Evolutionary conservation across 2,888 invertebrate species (phyloP).

Genomic region (Apomyelois bistriatella): DNA sequence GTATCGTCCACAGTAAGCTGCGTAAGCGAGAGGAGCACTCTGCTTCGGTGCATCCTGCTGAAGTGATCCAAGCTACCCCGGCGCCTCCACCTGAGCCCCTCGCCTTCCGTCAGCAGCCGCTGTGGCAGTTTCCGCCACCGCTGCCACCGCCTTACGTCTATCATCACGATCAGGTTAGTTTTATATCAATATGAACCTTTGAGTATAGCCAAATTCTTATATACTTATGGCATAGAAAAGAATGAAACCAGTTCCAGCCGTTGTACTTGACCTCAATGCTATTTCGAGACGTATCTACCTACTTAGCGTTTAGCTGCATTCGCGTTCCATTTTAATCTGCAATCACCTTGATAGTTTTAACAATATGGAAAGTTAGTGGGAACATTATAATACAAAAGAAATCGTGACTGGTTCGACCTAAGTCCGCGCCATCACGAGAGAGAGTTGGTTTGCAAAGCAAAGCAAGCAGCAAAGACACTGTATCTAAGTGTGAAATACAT

Average conservation of each 20-base stretch:
- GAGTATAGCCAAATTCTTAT: conserved; percentile 24
- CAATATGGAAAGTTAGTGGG: conserved; percentile 57
- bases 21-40: conserved; percentile 91
- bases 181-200: conserved; percentile 17
- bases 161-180: conserved; percentile 88
- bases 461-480: conserved; percentile 50
- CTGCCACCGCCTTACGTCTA: conserved; percentile 88
- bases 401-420: conserved; percentile 66
- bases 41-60: conserved; percentile 84
- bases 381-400: conserved; percentile 57
- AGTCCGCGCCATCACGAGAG: conserved; percentile 66
- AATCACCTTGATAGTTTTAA: conserved; percentile 33
- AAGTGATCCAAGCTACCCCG: conserved; percentile 81
- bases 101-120: conserved; percentile 84
- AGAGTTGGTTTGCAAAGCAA: conserved; percentile 56
- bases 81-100: conserved; percentile 76
- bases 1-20: conserved; percentile 94
- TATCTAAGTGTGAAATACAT: conserved; percentile 74
- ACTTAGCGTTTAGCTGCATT: conserved; percentile 35
- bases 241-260: conserved; percentile 49
- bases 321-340: conserved; percentile 39
- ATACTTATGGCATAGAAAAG: conserved; percentile 38
- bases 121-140: conserved; percentile 92
- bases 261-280: conserved; percentile 69
- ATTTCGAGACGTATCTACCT: conserved; percentile 36